These are phyloP conservation scores for Plumapathes pennacea DNA, from an alignment of 92 coral and sea anemone species.

Conservation along the genomic window DNA sequence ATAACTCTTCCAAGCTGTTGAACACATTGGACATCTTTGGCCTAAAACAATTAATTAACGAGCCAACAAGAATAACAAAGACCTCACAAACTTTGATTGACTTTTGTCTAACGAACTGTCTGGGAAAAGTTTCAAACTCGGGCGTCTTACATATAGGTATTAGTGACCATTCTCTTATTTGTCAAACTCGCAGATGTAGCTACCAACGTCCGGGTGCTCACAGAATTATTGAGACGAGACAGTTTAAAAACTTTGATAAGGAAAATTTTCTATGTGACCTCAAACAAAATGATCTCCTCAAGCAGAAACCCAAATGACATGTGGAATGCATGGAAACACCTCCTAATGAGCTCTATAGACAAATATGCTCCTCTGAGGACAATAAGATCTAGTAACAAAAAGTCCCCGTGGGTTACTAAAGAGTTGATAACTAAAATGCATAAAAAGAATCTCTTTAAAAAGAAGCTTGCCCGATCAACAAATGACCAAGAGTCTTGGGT, in stretches of 20 bases:
- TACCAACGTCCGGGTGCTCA: conserved; percentile 23
- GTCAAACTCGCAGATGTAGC: conserved; percentile 32
- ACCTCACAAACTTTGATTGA: conserved; percentile 48
- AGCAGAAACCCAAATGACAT: conserved; percentile 18
- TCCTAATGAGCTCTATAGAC: conserved; percentile 6
- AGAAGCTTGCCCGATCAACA: too few species aligned
- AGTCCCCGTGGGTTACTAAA: conserved; percentile 19
- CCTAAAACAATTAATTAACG: conserved; percentile 49
- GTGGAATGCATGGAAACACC: conserved; percentile 13
- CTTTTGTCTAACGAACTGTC: conserved; percentile 55
- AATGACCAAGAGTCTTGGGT: too few species aligned
- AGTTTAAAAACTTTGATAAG: conserved; percentile 28
- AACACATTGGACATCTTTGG: conserved; percentile 49
- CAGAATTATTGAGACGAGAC: conserved; percentile 12
- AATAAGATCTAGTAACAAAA: neutral
- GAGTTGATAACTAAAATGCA: too few species aligned
- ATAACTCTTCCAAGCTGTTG: conserved; percentile 14
- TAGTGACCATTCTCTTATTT: conserved; percentile 55
- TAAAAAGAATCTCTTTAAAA: too few species aligned
- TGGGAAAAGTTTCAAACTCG: conserved; percentile 30
- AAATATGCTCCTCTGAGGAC: conserved; percentile 12
- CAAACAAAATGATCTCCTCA: neutral
- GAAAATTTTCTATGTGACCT: conserved; percentile 34
- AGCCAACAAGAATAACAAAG: conserved; percentile 63
- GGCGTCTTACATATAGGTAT: conserved; percentile 30